Evolutionary conservation across 1,140 invertebrate species (phyloP).

Genomic region (Tetragnatha versicolor): DNA sequence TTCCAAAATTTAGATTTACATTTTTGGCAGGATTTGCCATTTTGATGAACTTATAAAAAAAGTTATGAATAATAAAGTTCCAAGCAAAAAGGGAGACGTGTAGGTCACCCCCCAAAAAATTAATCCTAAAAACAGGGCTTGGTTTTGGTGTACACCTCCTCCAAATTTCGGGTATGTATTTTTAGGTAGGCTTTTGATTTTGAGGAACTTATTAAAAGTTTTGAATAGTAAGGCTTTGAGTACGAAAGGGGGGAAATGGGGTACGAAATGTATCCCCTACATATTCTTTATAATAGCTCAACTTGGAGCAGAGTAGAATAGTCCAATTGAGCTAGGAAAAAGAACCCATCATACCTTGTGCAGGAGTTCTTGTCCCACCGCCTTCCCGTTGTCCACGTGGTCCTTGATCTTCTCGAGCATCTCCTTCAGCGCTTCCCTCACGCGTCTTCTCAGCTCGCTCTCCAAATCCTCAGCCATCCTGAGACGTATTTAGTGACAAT

Average conservation of each 20-base stretch:
- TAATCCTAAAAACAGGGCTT: too few relatives aligned
- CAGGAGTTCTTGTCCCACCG: slow-evolving; percentile 6
- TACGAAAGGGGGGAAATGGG: background rate
- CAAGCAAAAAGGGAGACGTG: too few relatives aligned
- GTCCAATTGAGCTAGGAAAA: too few relatives aligned
- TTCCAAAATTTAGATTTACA: too few relatives aligned
- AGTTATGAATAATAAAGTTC: too few relatives aligned
- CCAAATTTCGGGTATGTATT: too few relatives aligned
- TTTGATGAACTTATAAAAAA: too few relatives aligned
- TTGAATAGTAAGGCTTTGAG: background rate
- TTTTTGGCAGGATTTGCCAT: too few relatives aligned
- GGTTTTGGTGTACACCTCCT: too few relatives aligned
- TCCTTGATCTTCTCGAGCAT: slow-evolving; percentile 33
- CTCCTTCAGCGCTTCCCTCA: slow-evolving; percentile 27
- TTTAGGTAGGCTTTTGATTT: background rate
- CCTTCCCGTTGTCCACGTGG: slow-evolving; percentile 30
- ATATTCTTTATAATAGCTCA: too few relatives aligned
- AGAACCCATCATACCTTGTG: slow-evolving; percentile 12
- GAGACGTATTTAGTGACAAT: background rate
- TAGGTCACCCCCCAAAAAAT: too few relatives aligned
- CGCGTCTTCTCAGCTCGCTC: slow-evolving; percentile 1
- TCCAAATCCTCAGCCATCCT: slow-evolving; percentile 31
- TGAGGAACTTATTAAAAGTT: background rate
- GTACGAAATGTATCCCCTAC: background rate
- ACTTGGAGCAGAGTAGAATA: too few relatives aligned